A percentile compares a stretch with the other conserved stretches of the same genome.
Conservation (phyloP, 2,797 vertebrate species). For the Melanotaenia maccullochi region DNA sequence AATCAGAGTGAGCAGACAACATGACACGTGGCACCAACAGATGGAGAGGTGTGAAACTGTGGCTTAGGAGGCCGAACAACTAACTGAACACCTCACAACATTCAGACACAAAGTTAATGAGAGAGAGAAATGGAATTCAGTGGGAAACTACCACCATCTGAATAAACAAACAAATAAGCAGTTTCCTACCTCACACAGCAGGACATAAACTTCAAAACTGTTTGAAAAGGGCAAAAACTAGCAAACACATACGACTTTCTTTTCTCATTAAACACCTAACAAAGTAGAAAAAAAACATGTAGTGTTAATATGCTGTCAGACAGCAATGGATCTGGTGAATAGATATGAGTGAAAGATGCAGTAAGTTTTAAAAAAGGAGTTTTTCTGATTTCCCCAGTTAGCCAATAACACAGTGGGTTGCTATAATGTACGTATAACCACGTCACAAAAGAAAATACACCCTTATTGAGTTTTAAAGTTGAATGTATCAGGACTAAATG, state of each 20-base stretch:
- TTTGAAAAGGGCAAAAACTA: conserved; percentile 19
- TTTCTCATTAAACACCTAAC: conserved; percentile 8
- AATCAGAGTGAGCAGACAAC: conserved; percentile 33
- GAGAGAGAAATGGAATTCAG: conserved; percentile 32
- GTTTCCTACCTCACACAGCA: conserved; percentile 70
- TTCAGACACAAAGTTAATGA: conserved; percentile 34
- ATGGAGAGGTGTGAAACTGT: conserved; percentile 60
- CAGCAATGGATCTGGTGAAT: background rate
- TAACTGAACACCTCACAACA: conserved; percentile 22
- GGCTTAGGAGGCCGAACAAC: conserved; percentile 26
- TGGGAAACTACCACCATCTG: conserved; percentile 75
- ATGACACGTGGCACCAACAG: conserved; percentile 52
- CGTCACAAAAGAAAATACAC: background rate
- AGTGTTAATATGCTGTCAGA: background rate
- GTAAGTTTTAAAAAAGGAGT: background rate
- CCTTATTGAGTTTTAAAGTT: background rate
- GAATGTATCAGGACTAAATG: background rate
- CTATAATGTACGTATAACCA: no score
- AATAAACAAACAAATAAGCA: conserved; percentile 78
- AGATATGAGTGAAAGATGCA: background rate
- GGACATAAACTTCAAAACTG: conserved; percentile 67
- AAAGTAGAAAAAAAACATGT: conserved; percentile 9
- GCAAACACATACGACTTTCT: conserved; percentile 25
- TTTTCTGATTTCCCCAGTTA: background rate
- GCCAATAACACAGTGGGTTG: background rate